Evolutionary conservation across 2,113 vertebrate genomes (phyloP), one percentile per base, ranked within the genome.

Genomic region (Cichladusa arquata): DNA sequence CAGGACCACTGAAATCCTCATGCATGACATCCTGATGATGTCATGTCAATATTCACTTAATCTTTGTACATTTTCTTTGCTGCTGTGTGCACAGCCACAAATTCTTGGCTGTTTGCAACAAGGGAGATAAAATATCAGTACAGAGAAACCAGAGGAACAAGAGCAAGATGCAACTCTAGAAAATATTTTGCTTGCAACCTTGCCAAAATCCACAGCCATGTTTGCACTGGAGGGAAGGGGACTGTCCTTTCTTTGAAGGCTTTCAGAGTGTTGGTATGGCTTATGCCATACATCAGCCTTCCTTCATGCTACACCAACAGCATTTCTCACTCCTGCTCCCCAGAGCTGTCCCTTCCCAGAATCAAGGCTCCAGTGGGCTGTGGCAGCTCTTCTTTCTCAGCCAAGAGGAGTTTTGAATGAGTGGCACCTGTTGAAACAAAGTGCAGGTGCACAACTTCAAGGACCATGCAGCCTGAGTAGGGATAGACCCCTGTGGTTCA

Each of bases 161-260:
- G 79, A 90, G 42, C 4, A 16, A 92, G 86, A 81, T 47, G 56
- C 5, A 28, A 22, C 40, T 74, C 33, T 9, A 89, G 64, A 81
- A 92, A 89, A 93, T 71, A 83, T 62, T 92, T 38, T 92, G 23
- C 19, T 93, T 93, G 65, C 66, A 86, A 48, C 31, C 31, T 56
- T 72, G 86, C 91, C 91, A 96, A 85, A 81, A 60, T 81, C 76
- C 64, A 92, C 65, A 81, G 62, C n/a, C 48, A 14, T 29, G 23
- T 87, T 91, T 90, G 29, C 45, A 33, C n/a, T 34, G 51, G 16
- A 85, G 50, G 23, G 65, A 85, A 72, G 42, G 10, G 34, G 6
- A 57, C 34, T 1, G 4, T 64, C 58, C 91, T 67, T 64, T 15
- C 19, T 78, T 78, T 62, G 65, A 62, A 90, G 28, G 25, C 31